Base-by-base conservation (phyloP, 2,113 vertebrate genomes). In the Carollia perspicillata region DNA sequence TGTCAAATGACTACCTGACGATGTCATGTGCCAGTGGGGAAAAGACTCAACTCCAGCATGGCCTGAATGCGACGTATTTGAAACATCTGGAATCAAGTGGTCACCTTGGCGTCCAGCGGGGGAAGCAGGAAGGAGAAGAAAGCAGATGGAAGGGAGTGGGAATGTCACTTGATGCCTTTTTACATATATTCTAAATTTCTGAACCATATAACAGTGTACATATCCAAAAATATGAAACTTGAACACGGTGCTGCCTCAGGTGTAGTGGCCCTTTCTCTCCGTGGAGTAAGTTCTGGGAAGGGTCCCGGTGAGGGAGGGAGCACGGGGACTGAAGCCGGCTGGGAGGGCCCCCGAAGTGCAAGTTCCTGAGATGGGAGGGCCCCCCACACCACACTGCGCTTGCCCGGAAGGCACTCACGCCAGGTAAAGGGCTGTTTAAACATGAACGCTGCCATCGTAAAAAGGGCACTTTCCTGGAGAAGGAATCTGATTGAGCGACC, bases 321-420 rank as follows among this genome's bases (percentile, higher is more conserved):
- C 14, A 5, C 5, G 47, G 37, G 35, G 5, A 3, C 69, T 1
- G 44, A n/a, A 22, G 35, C 28, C 40, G 11, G 16, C 28, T 4
- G 6, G 5, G 6, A 4, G 18, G 20, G 33, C 47, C 11, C 11
- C 14, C 0, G 11, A 7, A 40, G 4, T 30, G 35, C 51, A 6
- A 8, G 51, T 35, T 30, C 37, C 37, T 22, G 65, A 33, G 22
- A 60, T 30, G 60, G 2, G 23, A 37, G 65, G 26, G 33, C 30
- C 44, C 14, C 26, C 13, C 3, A 84, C 35, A n/a, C 35, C 44
- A 18, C 2, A 10, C 18, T 30, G 55, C 42, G 69, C 20, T 17
- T 5, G 18, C 44, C 20, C 17, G 0, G 8, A 14, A 11, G 42
- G 66, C 68, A 11, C 6, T 47, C 33, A 17, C 1, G 8, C 11